These are phyloP conservation scores for Myiopsitta monachus DNA, from an alignment of 2,113 vertebrate species.

Conservation along the genomic window DNA sequence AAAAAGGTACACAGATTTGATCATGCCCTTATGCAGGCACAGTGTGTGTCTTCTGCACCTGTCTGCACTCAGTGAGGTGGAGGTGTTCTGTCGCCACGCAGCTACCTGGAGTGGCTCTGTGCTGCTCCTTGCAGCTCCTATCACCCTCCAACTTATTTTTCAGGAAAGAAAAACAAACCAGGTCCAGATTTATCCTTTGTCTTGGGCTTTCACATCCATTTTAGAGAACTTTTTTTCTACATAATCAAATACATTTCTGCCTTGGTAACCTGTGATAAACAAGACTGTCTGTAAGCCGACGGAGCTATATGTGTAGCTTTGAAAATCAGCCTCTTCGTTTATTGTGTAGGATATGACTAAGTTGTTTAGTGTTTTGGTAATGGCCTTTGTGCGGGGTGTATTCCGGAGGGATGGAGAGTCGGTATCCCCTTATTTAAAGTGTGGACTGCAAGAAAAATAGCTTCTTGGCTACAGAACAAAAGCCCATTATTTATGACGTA, in stretches of 20 bases:
- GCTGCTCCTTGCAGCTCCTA: neutral
- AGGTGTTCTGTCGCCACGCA: neutral
- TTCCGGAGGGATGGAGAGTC: neutral
- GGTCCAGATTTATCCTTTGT: neutral
- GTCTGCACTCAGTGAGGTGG: neutral
- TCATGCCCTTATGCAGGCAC: neutral
- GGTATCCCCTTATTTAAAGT: neutral
- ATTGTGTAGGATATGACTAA: neutral
- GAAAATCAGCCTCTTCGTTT: neutral
- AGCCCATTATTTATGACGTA: neutral
- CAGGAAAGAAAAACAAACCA: neutral
- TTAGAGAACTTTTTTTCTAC: neutral
- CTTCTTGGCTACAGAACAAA: neutral
- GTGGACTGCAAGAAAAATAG: neutral
- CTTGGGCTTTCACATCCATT: neutral
- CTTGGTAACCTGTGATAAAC: neutral
- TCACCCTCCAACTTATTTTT: neutral
- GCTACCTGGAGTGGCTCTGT: neutral
- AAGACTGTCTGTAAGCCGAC: neutral
- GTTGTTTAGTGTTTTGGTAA: neutral
- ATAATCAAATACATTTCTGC: neutral
- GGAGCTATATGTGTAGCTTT: accelerated
- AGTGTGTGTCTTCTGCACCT: neutral
- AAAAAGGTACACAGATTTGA: neutral
- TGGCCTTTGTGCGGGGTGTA: neutral